Base-by-base conservation (phyloP, 2,888 invertebrate species). In the Archaeoteleia sp. region DNA sequence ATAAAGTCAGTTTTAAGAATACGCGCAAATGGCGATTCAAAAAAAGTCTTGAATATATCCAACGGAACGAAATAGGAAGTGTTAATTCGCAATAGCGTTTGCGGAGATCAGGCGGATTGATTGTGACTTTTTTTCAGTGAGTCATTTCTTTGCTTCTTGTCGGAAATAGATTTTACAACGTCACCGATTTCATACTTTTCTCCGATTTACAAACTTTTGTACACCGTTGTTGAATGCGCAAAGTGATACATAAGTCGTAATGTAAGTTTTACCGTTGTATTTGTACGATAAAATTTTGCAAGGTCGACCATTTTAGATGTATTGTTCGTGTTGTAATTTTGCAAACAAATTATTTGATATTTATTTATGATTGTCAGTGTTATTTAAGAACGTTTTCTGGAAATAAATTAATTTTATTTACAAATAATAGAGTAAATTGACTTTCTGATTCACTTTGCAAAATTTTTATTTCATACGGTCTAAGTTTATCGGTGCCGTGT, bases 11-110 rank as follows among this genome's bases (percentile, higher is more conserved):
- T 60, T 55, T 49, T 54, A 25, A 17, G 23, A 43, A 17, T 46
- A 67, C 42, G 55, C 49, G 55, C 25, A 27, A 61, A 67, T 20
- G 55, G 48, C 53, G 37, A 55, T 43, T 61, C 32, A 40, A 55
- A 63, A 39, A 10, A 27, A 15, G 43, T 58, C 42, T 32, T 53
- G 34, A 58, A 58, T 58, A 35, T 46, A 53, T 65, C 65, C 65
- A 54, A 60, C 49, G 49, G 53, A 54, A 60, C 49, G 46, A 54
- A 53, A 60, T 60, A 49, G 49, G 17, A 49, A 37, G 48, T 53
- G 60, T 60, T 66, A 37, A 60, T 32, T 60, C 58, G 54, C 51
- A 54, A 54, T 60, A 25, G 20, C 15, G 34, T 51, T 57, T 65
- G 51, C 57, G 27, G 48, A 49, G 2, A 15, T 49, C 6, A 43